Conservation (phyloP, 2,888 invertebrate genomes). For the Caenorhabditis sp. region DNA sequence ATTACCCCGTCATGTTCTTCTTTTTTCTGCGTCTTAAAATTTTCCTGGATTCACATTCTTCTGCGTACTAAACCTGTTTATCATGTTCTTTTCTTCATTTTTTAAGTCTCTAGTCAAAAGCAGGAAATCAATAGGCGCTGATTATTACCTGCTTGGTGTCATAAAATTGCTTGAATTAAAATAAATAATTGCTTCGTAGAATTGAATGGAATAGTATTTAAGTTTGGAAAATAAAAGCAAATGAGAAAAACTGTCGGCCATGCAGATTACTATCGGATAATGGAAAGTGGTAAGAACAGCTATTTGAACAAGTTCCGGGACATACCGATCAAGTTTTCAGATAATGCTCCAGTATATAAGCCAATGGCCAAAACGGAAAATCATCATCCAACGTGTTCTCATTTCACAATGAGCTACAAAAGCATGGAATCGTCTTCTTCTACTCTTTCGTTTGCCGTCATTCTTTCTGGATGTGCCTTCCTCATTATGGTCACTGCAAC, state of each 20-base stretch:
- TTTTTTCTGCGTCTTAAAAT: not conserved
- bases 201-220: not conserved
- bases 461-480: constrained; percentile 72
- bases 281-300: constrained; percentile 21
- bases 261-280: constrained; percentile 18
- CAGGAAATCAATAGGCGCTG: not conserved
- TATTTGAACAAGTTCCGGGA: constrained; percentile 31
- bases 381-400: constrained; percentile 38
- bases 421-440: constrained; percentile 55
- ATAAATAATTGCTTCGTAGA: not conserved
- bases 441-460: constrained; percentile 65
- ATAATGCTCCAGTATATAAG: constrained; percentile 37
- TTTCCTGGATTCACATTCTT: no score
- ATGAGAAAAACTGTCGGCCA: not conserved
- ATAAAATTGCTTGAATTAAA: constrained; percentile 4
- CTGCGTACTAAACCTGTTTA: no score
- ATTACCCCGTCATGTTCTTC: no score
- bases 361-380: not conserved
- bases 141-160: not conserved
- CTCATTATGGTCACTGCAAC: constrained; percentile 71
- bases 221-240: not conserved
- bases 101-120: no score
- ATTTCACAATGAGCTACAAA: constrained; percentile 33
- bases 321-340: constrained; percentile 44
- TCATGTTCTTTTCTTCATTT: no score